A percentile compares a stretch with the other conserved stretches of the same genome.
phyloP scores from a whole-genome alignment of 2,797 vertebrate genomes.

The Valencia hispanica region DNA sequence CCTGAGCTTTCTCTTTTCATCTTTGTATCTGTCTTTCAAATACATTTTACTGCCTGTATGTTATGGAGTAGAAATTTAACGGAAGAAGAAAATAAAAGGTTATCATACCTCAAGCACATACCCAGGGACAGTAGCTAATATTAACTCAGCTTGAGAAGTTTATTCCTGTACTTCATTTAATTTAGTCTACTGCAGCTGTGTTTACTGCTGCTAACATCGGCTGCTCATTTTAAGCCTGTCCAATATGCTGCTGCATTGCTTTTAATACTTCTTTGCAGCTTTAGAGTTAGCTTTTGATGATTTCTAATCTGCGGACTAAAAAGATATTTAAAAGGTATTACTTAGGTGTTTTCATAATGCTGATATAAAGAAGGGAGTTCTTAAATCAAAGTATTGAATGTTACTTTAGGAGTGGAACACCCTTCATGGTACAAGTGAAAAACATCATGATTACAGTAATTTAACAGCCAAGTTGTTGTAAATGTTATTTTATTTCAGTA shows the following conservation, averaged over 20 bases:
- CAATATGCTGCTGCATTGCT: conserved; percentile 7
- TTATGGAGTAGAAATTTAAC: background rate
- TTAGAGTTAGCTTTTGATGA: conserved; percentile 1
- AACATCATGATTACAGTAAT: background rate
- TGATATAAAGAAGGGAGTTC: background rate
- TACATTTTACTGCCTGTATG: conserved; percentile 20
- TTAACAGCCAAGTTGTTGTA: background rate
- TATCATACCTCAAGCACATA: conserved; percentile 21
- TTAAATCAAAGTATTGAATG: background rate
- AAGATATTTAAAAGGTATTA: background rate
- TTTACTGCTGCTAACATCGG: conserved; percentile 23
- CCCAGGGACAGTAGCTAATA: conserved; percentile 17
- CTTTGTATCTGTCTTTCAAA: conserved; percentile 4
- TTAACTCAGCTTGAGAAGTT: conserved; percentile 17
- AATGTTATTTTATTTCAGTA: background rate
- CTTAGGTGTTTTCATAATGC: background rate
- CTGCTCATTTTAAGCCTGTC: background rate
- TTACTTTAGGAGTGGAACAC: background rate
- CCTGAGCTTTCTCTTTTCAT: conserved; percentile 17
- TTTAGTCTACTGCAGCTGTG: conserved; percentile 20
- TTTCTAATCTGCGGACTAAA: background rate
- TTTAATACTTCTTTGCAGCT: conserved; percentile 15
- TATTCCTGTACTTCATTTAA: conserved; percentile 17
- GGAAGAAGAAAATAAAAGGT: conserved; percentile 1
- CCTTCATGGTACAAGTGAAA: background rate